Conservation (phyloP, 1,140 invertebrate species). For the Nasonia longicornis region DNA sequence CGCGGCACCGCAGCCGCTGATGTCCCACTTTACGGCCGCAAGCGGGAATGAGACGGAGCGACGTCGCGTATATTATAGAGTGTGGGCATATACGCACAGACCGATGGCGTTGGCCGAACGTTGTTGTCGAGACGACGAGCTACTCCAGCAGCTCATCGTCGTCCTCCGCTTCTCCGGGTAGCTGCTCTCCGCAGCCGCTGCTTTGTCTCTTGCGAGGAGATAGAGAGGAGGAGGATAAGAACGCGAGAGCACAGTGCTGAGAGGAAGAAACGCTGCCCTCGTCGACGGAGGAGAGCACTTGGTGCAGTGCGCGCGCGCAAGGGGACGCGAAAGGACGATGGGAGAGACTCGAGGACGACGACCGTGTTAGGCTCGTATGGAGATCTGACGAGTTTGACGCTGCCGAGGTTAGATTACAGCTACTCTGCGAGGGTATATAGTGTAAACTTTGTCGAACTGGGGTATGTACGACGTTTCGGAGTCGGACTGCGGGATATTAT, state of each 20-base stretch:
- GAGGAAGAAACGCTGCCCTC: not conserved
- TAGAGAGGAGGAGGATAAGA: not conserved
- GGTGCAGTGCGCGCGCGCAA: conserved; percentile 7
- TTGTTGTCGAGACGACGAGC: conserved; percentile 32
- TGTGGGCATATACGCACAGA: not conserved
- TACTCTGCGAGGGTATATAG: not conserved
- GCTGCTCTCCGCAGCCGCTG: not conserved
- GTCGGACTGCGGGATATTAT: not conserved
- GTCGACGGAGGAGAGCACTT: conserved; percentile 13
- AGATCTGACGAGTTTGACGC: not conserved
- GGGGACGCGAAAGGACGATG: conserved; percentile 30
- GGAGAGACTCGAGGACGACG: conserved; percentile 15
- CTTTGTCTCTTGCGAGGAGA: not conserved
- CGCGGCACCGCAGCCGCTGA: not conserved
- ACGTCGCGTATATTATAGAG: not conserved
- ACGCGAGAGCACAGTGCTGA: not conserved
- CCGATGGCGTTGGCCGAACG: conserved; percentile 36
- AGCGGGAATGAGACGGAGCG: not conserved
- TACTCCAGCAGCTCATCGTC: conserved; percentile 3
- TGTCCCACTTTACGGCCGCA: conserved; percentile 9
- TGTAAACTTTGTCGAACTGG: too few species aligned
- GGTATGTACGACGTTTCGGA: not conserved
- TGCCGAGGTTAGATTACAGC: conserved; percentile 5
- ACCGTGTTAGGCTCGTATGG: not conserved
- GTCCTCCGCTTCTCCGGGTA: conserved; percentile 8